Evolutionary conservation across 2,113 vertebrate species (phyloP).

Genomic region (Campylorhamphus procurvoides): DNA sequence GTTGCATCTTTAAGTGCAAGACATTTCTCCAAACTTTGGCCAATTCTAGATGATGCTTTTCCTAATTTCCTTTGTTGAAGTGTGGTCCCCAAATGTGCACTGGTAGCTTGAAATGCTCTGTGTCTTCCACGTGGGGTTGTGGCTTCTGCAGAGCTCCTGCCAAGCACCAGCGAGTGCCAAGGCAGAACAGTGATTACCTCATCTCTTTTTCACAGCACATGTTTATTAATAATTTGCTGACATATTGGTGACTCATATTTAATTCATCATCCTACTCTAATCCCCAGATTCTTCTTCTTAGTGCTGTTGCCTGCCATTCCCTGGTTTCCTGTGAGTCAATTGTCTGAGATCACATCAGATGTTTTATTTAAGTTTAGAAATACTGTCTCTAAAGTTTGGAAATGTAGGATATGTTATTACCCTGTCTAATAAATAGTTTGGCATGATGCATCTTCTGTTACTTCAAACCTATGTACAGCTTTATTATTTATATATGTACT

Average conservation of each 20-base stretch:
- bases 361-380: conserved; percentile 44
- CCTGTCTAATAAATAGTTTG: conserved; percentile 15
- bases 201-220: conserved; percentile 30
- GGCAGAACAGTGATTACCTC: conserved; percentile 28
- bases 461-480: not conserved
- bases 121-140: not conserved
- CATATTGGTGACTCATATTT: conserved; percentile 49
- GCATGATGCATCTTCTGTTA: conserved; percentile 18
- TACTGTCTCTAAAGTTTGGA: conserved; percentile 42
- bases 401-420: not conserved
- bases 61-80: not conserved
- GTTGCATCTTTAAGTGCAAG: not conserved
- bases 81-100: not conserved
- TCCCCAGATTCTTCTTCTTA: conserved; percentile 19
- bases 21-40: not conserved
- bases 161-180: not conserved
- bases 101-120: not conserved
- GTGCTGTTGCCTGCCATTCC: not conserved
- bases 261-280: conserved; percentile 5
- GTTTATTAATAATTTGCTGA: conserved; percentile 46
- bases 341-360: conserved; percentile 47
- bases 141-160: not conserved
- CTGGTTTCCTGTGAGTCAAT: conserved; percentile 40
- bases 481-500: conserved; percentile 27
- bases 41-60: not conserved